Conservation (phyloP, 2,797 vertebrate species). For the Numenius phaeopus region DNA sequence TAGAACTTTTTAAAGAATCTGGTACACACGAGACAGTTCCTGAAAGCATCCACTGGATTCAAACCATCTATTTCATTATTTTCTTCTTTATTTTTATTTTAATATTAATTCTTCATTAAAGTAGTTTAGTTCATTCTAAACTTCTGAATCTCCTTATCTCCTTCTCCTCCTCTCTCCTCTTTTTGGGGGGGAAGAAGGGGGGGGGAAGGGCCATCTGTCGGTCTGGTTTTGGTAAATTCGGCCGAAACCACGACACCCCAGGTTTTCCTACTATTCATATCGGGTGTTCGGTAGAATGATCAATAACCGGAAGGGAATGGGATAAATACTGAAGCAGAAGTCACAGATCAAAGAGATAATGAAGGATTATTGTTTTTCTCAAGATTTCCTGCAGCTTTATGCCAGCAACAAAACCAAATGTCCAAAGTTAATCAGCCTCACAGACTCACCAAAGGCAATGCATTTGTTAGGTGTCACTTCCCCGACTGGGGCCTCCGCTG, state of each 20-base stretch:
- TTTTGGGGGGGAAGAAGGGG: no score
- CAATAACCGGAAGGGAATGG: accelerated
- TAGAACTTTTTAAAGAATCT: not conserved
- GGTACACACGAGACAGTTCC: not conserved
- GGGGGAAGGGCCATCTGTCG: no score
- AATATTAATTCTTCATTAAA: no score
- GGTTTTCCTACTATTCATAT: not conserved
- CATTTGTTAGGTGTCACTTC: not conserved
- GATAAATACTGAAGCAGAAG: not conserved
- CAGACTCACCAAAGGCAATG: not conserved
- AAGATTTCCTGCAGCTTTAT: not conserved
- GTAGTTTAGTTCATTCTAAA: no score
- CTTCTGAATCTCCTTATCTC: no score
- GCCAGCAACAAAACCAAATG: not conserved
- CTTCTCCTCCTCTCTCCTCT: no score
- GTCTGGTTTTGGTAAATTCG: no score
- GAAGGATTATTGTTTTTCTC: not conserved
- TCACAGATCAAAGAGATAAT: not conserved
- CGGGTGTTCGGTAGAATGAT: not conserved
- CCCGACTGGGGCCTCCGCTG: not conserved
- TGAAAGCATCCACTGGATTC: not conserved
- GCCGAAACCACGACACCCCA: no score
- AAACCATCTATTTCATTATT: no score
- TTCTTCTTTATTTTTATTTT: no score
- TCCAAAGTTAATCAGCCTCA: not conserved